Evolutionary conservation across 2,888 invertebrate genomes (phyloP).

Genomic region (Lottia gigantea): DNA sequence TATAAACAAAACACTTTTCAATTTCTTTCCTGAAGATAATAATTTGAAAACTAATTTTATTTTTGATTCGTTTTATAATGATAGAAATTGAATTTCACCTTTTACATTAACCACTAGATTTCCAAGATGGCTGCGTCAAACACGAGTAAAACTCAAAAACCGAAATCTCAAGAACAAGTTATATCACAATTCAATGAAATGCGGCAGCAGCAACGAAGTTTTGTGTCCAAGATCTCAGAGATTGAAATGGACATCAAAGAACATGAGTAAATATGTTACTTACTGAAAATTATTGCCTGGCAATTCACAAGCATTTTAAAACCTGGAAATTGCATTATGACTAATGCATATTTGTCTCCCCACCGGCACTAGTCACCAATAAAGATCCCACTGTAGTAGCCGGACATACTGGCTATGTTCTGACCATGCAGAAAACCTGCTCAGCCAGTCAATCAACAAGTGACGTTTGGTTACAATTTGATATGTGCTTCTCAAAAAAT

Average conservation of each 20-base stretch:
- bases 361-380: background rate
- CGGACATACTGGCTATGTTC: no score
- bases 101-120: background rate
- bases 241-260: slow-evolving; percentile 94
- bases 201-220: slow-evolving; percentile 85
- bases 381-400: no score
- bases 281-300: background rate
- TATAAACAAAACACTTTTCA: no score
- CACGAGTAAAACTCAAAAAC: slow-evolving; percentile 26
- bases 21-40: no score
- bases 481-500: no score
- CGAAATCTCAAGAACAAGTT: slow-evolving; percentile 77
- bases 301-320: background rate
- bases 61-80: no score
- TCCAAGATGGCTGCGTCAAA: slow-evolving; percentile 26
- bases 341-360: background rate
- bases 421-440: no score
- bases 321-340: no score
- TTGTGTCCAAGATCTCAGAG: slow-evolving; percentile 90
- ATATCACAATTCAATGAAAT: slow-evolving; percentile 87
- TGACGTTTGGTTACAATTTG: no score
- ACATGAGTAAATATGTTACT: slow-evolving; percentile 82
- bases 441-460: no score
- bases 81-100: no score
- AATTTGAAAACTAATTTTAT: no score